A percentile compares a stretch with the other conserved stretches of the same genome.
These are phyloP conservation scores for Melipona bicolor DNA, from an alignment of 2,888 invertebrate genomes.

Conservation along the genomic window DNA sequence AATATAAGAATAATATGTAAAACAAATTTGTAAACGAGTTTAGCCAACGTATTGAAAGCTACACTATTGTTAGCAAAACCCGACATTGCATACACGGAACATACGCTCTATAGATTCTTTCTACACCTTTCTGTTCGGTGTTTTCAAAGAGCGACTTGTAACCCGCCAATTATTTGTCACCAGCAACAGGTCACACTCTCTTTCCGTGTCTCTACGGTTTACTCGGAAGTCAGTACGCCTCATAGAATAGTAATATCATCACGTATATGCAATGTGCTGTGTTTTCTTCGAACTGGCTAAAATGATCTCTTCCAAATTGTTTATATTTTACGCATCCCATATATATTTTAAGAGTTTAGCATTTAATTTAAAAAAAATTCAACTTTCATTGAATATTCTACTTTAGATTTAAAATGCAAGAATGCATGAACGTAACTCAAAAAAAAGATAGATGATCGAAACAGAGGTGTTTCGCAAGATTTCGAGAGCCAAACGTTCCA, in stretches of 20 bases:
- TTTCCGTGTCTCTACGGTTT: conserved; percentile 40
- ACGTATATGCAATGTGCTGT: conserved; percentile 7
- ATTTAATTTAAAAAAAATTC: background rate
- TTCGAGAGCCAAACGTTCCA: background rate
- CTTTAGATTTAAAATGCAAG: background rate
- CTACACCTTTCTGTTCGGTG: conserved; percentile 2
- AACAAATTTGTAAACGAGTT: background rate
- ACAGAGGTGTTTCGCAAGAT: background rate
- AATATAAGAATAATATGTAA: background rate
- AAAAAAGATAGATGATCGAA: background rate
- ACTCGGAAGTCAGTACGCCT: conserved; percentile 48
- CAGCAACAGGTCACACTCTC: conserved; percentile 67
- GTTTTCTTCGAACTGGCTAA: background rate
- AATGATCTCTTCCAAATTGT: background rate
- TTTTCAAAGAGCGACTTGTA: conserved; percentile 41
- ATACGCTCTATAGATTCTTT: conserved; percentile 10
- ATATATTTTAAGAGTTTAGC: background rate
- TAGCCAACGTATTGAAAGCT: background rate
- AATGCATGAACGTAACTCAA: background rate
- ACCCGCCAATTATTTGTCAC: conserved; percentile 60
- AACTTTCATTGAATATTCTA: background rate
- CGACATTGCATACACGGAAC: conserved; percentile 2
- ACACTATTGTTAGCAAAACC: conserved; percentile 12
- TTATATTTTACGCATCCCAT: background rate
- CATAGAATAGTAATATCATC: conserved; percentile 52